These are phyloP conservation scores for Zhuqinia jingwanae DNA, from an alignment of 2,888 invertebrate genomes.

Conservation along the genomic window DNA sequence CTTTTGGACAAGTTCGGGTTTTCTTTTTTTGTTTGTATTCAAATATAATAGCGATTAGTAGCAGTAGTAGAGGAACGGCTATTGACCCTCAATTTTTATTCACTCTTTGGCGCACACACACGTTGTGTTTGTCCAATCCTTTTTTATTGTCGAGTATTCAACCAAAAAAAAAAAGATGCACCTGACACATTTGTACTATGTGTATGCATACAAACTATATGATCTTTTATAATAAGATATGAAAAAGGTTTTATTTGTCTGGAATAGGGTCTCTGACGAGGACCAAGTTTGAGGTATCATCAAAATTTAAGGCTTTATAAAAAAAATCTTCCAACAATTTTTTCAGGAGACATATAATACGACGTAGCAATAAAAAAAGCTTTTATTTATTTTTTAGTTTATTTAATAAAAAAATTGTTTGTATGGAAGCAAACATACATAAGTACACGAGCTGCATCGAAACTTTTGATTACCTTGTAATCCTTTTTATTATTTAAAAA, in stretches of 20 bases:
- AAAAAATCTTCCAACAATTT: no score
- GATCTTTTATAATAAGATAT: background rate
- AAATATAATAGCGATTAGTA: constrained; percentile 66
- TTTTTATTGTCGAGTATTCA: background rate
- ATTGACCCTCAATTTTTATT: constrained; percentile 66
- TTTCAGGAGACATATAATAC: no score
- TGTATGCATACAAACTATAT: background rate
- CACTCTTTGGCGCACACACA: background rate
- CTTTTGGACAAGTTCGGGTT: constrained; percentile 23
- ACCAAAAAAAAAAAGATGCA: constrained; percentile 53
- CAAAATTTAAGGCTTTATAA: no score
- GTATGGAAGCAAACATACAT: no score
- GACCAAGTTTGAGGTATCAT: no score
- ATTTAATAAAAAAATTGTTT: no score
- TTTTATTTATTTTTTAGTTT: no score
- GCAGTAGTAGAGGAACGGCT: constrained; percentile 43
- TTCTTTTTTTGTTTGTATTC: constrained; percentile 51
- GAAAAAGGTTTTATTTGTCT: constrained; percentile 23
- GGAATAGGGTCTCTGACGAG: background rate
- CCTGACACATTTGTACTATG: constrained; percentile 41
- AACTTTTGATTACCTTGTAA: constrained; percentile 15
- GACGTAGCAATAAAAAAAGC: no score
- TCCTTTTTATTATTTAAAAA: background rate
- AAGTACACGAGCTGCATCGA: no score
- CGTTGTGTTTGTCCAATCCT: constrained; percentile 52